A percentile compares a stretch with the other conserved stretches of the same genome.
Evolutionary conservation across 2,888 invertebrate genomes (phyloP).

Genomic region (Therioaphis trifolii): DNA sequence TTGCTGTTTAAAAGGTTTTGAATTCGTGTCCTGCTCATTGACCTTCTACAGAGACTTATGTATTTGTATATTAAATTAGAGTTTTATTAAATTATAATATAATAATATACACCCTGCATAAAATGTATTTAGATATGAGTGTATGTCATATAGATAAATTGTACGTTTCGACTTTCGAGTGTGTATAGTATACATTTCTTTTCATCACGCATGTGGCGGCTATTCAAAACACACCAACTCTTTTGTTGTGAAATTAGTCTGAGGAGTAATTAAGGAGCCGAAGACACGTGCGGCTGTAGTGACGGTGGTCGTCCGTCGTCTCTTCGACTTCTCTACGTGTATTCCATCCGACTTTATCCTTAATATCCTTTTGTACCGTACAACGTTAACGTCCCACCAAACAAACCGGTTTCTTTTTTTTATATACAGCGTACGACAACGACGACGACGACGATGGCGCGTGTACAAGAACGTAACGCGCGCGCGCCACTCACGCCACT

Average conservation of each 20-base stretch:
- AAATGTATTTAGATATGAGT: too few species aligned
- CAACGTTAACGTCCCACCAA: slow-evolving; percentile 23
- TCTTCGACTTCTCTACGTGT: background rate
- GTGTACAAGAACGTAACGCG: background rate
- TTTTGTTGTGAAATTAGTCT: slow-evolving; percentile 59
- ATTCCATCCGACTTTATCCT: background rate
- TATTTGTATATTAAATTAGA: slow-evolving; percentile 5
- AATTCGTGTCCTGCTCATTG: slow-evolving; percentile 18
- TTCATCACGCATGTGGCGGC: slow-evolving; percentile 35
- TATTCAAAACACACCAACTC: slow-evolving; percentile 35
- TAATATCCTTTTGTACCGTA: slow-evolving; percentile 12
- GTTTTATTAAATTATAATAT: slow-evolving; percentile 13
- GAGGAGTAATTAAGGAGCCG: slow-evolving; percentile 53
- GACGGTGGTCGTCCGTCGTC: slow-evolving; percentile 2
- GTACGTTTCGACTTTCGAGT: slow-evolving; percentile 15
- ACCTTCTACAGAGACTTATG: slow-evolving; percentile 28
- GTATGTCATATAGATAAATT: background rate
- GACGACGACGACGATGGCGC: background rate
- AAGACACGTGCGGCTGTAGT: slow-evolving; percentile 50
- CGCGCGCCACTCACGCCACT: slow-evolving; percentile 46
- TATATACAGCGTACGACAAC: background rate
- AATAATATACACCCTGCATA: background rate
- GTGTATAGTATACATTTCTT: slow-evolving; percentile 37
- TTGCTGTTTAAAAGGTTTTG: background rate
- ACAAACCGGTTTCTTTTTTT: slow-evolving; percentile 50